Conservation (phyloP, 2,888 invertebrate species). For the Synanthedon myopaeformis region DNA sequence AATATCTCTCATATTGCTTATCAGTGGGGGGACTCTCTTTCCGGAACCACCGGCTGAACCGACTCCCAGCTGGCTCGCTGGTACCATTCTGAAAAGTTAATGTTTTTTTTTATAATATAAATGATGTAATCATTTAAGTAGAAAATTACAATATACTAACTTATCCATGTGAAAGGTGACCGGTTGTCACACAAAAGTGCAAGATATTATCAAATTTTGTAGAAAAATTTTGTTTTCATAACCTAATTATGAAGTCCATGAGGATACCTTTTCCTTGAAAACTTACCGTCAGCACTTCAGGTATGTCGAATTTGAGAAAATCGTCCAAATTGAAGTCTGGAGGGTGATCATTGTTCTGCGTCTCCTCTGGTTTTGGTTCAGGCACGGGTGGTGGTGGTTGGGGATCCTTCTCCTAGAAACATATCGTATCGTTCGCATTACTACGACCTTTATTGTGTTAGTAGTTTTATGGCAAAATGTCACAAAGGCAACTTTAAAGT, state of each 20-base stretch:
- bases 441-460: no score
- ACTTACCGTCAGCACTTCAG: slow-evolving; percentile 77
- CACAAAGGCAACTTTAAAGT: no score
- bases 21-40: slow-evolving; percentile 72
- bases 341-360: slow-evolving; percentile 31
- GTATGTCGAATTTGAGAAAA: slow-evolving; percentile 85
- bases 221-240: no score
- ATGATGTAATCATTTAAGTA: no score
- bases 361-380: slow-evolving; percentile 43
- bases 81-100: slow-evolving; percentile 71
- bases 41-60: slow-evolving; percentile 86
- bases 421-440: neutral
- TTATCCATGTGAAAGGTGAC: no score
- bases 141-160: no score
- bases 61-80: slow-evolving; percentile 72
- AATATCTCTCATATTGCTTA: slow-evolving; percentile 48
- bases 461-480: no score
- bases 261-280: neutral
- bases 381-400: neutral
- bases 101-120: no score
- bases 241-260: neutral
- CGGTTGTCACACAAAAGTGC: no score
- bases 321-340: slow-evolving; percentile 85
- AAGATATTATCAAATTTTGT: no score
- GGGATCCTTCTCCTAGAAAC: slow-evolving; percentile 42